These are phyloP conservation scores for Conomelus anceps DNA, from an alignment of 2,888 invertebrate species.

Conservation along the genomic window DNA sequence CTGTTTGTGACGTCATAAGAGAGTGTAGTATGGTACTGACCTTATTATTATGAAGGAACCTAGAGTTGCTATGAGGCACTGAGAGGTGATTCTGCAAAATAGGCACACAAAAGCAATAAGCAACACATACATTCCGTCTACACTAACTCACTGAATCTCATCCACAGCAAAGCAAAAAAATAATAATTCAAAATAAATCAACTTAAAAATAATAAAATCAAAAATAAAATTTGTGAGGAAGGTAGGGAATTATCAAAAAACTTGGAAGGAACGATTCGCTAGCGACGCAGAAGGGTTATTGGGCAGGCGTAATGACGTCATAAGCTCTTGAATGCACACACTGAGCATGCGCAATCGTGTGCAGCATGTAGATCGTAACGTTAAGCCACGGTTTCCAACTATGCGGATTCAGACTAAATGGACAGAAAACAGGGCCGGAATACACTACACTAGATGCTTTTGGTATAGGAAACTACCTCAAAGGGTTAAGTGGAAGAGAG, in stretches of 20 bases:
- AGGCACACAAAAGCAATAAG: constrained; percentile 27
- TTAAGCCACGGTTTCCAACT: too few relatives aligned
- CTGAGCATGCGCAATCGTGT: too few relatives aligned
- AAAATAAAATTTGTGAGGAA: constrained; percentile 32
- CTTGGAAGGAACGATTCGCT: too few relatives aligned
- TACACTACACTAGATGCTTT: too few relatives aligned
- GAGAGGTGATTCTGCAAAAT: constrained; percentile 82
- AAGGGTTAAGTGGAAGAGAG: too few relatives aligned
- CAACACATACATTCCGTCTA: constrained; percentile 38
- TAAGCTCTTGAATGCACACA: too few relatives aligned
- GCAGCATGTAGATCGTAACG: too few relatives aligned
- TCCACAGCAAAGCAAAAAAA: neutral
- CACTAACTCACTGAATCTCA: neutral
- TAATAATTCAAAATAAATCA: constrained; percentile 34
- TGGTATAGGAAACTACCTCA: too few relatives aligned
- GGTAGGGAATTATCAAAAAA: neutral
- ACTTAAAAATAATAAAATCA: constrained; percentile 26
- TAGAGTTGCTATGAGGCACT: constrained; percentile 71
- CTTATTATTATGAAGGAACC: constrained; percentile 74
- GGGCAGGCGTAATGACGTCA: too few relatives aligned
- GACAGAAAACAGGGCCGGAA: too few relatives aligned
- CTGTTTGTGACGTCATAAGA: constrained; percentile 31
- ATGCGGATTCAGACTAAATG: too few relatives aligned
- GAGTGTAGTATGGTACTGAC: constrained; percentile 47
- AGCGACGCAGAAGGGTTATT: too few relatives aligned